These are phyloP conservation scores for Pseudochirops corinnae DNA, from an alignment of 2,797 vertebrate genomes.

Conservation along the genomic window DNA sequence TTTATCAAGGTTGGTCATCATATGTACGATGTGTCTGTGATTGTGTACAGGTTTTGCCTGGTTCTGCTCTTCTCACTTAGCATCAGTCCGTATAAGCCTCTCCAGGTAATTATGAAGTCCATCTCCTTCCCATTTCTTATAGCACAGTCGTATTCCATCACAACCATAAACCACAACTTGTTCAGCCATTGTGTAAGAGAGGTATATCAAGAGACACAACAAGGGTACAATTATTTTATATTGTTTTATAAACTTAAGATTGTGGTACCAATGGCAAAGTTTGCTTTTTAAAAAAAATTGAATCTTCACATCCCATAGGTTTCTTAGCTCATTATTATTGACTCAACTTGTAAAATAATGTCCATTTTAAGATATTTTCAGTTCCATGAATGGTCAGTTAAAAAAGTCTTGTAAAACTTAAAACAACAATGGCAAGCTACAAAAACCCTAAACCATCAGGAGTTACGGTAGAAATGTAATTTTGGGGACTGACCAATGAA, in stretches of 20 bases:
- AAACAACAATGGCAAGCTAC: constrained; percentile 14
- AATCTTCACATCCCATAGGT: background rate
- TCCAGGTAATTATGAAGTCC: too few species aligned
- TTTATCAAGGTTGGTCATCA: too few species aligned
- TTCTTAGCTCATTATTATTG: background rate
- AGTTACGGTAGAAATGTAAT: background rate
- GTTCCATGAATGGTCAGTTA: background rate
- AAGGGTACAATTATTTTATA: constrained; percentile 12
- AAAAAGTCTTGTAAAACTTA: constrained; percentile 5
- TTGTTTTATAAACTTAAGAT: constrained; percentile 30
- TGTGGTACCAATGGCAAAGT: background rate
- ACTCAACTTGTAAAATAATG: background rate
- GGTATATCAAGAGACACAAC: background rate
- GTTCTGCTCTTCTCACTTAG: too few species aligned
- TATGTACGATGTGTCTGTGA: too few species aligned
- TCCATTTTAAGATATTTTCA: background rate
- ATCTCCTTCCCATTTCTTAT: background rate
- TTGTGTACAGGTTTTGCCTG: too few species aligned
- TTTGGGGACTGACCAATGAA: background rate
- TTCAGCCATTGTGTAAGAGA: background rate
- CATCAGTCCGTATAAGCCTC: too few species aligned
- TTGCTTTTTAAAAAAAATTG: background rate
- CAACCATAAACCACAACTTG: background rate
- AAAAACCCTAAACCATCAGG: background rate
- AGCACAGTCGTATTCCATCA: background rate